Evolutionary conservation across 2,797 vertebrate species (phyloP).

Genomic region (Myotis pilosus): DNA sequence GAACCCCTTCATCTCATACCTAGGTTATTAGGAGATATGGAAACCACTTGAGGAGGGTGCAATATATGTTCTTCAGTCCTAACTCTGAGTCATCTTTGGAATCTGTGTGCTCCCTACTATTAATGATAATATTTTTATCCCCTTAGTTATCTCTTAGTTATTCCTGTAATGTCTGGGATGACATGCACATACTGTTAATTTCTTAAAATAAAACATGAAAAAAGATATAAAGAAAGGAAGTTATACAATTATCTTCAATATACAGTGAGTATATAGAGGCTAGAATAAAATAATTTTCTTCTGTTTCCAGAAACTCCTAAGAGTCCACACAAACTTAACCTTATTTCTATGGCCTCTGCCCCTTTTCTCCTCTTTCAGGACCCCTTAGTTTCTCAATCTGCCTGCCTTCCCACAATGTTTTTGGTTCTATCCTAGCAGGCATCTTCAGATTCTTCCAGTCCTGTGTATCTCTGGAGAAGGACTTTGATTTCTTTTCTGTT

Average conservation of each 20-base stretch:
- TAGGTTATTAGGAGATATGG: not conserved
- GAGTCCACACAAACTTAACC: not conserved
- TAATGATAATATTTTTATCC: slow-evolving; percentile 7
- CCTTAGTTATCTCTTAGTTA: not conserved
- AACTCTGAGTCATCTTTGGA: slow-evolving; percentile 2
- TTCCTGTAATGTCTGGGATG: not conserved
- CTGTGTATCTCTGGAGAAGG: not conserved
- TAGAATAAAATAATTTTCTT: slow-evolving; percentile 42
- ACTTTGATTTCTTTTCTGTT: slow-evolving; percentile 15
- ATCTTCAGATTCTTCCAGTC: not conserved
- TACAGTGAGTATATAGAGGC: not conserved
- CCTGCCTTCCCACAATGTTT: not conserved
- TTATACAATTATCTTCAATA: slow-evolving; percentile 29
- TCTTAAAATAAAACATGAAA: not conserved
- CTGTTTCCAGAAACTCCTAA: not conserved
- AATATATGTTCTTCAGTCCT: not conserved
- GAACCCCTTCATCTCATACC: not conserved
- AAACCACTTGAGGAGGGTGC: not conserved
- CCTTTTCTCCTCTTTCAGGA: not conserved
- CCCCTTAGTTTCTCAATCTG: not conserved
- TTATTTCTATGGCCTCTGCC: not conserved
- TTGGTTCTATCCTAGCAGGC: not conserved
- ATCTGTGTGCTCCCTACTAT: not conserved
- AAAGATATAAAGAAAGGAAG: not conserved
- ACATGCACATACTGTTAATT: not conserved